Evolutionary conservation across 1,140 invertebrate species (phyloP).

Genomic region (Pseudomyrmex cubaensis): DNA sequence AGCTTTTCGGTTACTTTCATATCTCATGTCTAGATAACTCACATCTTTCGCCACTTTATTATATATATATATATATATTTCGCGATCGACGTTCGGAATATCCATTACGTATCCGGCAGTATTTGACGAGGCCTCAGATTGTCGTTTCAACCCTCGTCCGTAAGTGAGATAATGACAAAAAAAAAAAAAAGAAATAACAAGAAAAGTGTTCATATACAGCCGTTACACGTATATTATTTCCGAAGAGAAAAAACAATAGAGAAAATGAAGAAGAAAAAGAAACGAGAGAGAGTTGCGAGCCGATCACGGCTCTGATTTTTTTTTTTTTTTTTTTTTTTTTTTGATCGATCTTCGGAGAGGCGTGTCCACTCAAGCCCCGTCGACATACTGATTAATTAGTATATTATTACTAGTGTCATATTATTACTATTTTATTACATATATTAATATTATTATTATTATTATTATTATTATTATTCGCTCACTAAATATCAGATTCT

Average conservation of each 20-base stretch:
- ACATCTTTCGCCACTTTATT: background rate
- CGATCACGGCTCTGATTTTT: conserved; percentile 30
- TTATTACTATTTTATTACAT: background rate
- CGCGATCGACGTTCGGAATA: conserved; percentile 77
- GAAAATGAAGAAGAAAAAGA: background rate
- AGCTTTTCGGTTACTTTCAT: background rate
- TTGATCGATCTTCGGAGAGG: conserved; percentile 60
- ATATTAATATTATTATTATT: conserved; percentile 29
- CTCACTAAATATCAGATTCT: conserved; percentile 73
- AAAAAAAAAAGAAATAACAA: conserved; percentile 2
- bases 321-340: conserved; percentile 28
- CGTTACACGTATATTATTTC: conserved; percentile 4
- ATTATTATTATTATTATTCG: conserved; percentile 67
- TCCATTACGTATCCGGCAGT: conserved; percentile 79
- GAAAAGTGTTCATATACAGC: conserved; percentile 26
- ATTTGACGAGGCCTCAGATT: conserved; percentile 85
- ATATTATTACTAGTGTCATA: conserved; percentile 48
- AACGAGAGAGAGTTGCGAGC: conserved; percentile 53
- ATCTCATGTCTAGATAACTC: background rate
- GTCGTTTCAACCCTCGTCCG: conserved; percentile 79
- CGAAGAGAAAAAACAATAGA: background rate
- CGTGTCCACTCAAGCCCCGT: conserved; percentile 70
- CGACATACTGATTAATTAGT: conserved; percentile 70
- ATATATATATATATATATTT: conserved; percentile 13
- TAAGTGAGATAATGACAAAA: conserved; percentile 63